These are phyloP conservation scores for Slavum lentiscoides DNA, from an alignment of 2,888 invertebrate species.

Conservation along the genomic window DNA sequence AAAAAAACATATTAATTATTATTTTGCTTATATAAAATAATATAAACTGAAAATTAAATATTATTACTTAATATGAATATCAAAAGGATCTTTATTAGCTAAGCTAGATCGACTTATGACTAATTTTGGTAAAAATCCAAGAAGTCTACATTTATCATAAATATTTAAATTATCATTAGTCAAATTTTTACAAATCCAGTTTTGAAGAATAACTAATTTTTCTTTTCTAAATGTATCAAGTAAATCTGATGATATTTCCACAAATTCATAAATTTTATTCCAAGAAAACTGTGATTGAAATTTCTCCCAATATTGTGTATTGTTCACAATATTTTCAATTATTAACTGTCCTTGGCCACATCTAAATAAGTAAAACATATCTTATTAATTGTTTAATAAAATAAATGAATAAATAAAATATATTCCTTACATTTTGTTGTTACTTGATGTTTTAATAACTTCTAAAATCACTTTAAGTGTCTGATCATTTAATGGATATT, in stretches of 20 bases:
- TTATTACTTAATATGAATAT: conserved; percentile 22
- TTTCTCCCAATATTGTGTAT: neutral
- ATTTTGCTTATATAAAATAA: neutral
- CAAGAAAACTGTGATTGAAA: neutral
- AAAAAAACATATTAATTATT: neutral
- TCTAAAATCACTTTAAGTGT: conserved; percentile 10
- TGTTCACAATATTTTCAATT: conserved; percentile 17
- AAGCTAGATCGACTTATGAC: neutral
- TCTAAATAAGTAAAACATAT: neutral
- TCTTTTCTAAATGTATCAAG: conserved; percentile 21
- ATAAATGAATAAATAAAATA: neutral
- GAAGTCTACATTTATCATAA: conserved; percentile 23
- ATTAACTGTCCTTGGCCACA: neutral
- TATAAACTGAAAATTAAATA: neutral
- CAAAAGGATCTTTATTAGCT: neutral
- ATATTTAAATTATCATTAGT: conserved; percentile 15
- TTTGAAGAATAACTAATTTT: neutral
- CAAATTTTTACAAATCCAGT: conserved; percentile 31
- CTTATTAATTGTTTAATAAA: no score
- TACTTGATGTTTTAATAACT: conserved; percentile 7
- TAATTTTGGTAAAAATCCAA: conserved; percentile 32
- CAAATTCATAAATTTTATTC: conserved; percentile 23
- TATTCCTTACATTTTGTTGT: neutral
- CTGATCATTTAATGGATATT: conserved; percentile 20
- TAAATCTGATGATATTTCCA: conserved; percentile 14